Evolutionary conservation across 2,888 invertebrate species (phyloP).

Genomic region (Mesodorylaimus sp.): DNA sequence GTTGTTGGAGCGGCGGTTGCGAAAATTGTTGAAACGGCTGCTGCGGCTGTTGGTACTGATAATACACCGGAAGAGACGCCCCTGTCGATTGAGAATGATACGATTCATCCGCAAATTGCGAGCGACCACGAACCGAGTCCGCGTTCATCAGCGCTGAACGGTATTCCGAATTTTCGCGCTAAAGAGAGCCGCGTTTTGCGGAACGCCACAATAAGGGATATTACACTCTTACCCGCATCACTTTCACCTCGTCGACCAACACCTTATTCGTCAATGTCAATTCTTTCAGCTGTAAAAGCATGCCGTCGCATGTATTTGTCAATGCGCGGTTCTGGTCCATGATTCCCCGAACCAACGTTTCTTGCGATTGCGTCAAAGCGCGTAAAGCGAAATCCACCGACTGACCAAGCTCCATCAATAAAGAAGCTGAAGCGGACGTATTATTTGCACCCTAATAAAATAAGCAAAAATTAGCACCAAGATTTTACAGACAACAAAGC

Average conservation of each 20-base stretch:
- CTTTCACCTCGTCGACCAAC: background rate
- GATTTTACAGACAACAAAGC: no score
- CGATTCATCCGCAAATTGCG: no score
- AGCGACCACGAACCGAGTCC: no score
- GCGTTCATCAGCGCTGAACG: no score
- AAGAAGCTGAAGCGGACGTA: background rate
- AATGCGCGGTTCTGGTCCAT: conserved; percentile 7
- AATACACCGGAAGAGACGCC: background rate
- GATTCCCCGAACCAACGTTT: background rate
- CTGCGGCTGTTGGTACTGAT: background rate
- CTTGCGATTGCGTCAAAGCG: background rate
- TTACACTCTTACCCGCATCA: background rate
- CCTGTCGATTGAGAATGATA: background rate
- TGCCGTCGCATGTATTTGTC: background rate
- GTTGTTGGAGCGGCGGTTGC: background rate
- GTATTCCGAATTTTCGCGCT: no score
- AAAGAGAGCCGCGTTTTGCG: no score
- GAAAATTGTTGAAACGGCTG: background rate
- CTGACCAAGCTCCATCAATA: background rate
- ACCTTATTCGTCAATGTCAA: conserved; percentile 1
- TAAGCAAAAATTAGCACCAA: no score
- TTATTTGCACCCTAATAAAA: no score
- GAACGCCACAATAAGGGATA: background rate
- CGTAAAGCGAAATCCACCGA: conserved; percentile 2
- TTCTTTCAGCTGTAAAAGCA: conserved; percentile 4